phyloP scores from a whole-genome alignment of 2,888 invertebrate genomes.

The Drosophila prolongata region DNA sequence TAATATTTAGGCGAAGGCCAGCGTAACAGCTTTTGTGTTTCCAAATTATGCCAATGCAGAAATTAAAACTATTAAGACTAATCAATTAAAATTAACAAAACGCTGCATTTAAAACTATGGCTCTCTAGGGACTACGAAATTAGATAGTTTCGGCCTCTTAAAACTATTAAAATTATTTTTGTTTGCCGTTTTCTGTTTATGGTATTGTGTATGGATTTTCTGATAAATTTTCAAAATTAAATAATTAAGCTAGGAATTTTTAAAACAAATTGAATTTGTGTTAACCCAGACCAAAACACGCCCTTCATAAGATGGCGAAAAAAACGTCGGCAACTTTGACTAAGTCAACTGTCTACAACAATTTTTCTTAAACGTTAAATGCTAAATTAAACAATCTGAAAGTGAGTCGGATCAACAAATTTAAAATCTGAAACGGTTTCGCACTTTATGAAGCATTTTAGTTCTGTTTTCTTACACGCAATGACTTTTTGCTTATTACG shows the following conservation, averaged over 20 bases:
- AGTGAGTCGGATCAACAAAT: slow-evolving; percentile 45
- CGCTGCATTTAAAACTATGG: slow-evolving; percentile 62
- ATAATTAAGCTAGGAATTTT: slow-evolving; percentile 65
- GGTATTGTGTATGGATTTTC: slow-evolving; percentile 23
- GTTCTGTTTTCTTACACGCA: slow-evolving; percentile 60
- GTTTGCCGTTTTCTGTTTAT: slow-evolving; percentile 7
- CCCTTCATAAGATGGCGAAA: slow-evolving; percentile 17
- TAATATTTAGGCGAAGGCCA: slow-evolving; percentile 61
- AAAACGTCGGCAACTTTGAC: slow-evolving; percentile 52
- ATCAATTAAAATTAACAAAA: slow-evolving; percentile 70
- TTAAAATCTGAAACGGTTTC: slow-evolving; percentile 31
- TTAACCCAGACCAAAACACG: slow-evolving; percentile 37
- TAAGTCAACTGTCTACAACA: slow-evolving; percentile 68
- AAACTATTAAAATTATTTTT: slow-evolving; percentile 45
- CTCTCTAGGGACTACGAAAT: slow-evolving; percentile 57
- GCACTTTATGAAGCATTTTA: slow-evolving; percentile 49
- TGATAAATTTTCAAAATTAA: slow-evolving; percentile 51
- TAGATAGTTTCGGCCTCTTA: slow-evolving; percentile 41
- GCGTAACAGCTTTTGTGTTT: slow-evolving; percentile 29
- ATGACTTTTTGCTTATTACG: slow-evolving; percentile 73
- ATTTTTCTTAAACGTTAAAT: slow-evolving; percentile 68
- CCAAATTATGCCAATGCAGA: slow-evolving; percentile 58
- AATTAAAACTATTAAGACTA: slow-evolving; percentile 73
- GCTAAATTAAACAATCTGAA: slow-evolving; percentile 69
- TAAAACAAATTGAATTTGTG: slow-evolving; percentile 73